Evolutionary conservation across 2,113 vertebrate species (phyloP), one percentile per base, ranked within the genome.

Genomic region (Hemichromis elongatus): DNA sequence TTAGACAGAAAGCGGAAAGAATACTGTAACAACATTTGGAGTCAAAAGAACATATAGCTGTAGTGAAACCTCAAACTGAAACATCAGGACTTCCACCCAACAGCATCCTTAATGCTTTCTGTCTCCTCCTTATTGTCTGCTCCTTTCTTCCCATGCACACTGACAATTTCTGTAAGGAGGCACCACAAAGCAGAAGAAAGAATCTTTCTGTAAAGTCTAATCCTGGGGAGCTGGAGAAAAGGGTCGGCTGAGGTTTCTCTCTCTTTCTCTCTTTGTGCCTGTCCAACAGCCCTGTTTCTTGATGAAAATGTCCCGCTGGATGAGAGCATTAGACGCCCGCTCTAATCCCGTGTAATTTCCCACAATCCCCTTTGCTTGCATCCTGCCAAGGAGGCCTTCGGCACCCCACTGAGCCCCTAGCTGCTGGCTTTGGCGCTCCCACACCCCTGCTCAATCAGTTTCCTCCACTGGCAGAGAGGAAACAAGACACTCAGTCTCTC

Each of bases 261-360:
- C 83, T 57, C 78, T 77, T 85, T 81, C 81, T 82, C 86, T 90
- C 91, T 94, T 86, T 95, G 86, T 93, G 88, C 80, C 83, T 28
- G 82, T 92, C 91, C 83, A 59, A 80, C 87, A 81, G 85, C 87
- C 89, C 87, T 56, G 87, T 88, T 94, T 93, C 92, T 95, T 95
- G 94, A 96, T 95, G 94, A 94, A 94, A 94, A 95, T 94, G 93
- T 96, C 92, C 93, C 35, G 82, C 87, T 93, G 93, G 92, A 94
- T 95, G 90, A 94, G 91, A 84, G 93, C 93, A 95, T 95, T 94
- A 95, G 94, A 92, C 82, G 86, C 88, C 86, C 9, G 81, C 92
- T 92, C 86, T 96, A 95, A 96, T 96, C 95, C 96, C 89, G 92
- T 95, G 94, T 95, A 95, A 95, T 95, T 95, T 96, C 95, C 95